Percentiles rank a stretch among this genome's conserved stretches.
phyloP scores from a whole-genome alignment of 1,140 invertebrate species.

The Drosophila pachea region DNA sequence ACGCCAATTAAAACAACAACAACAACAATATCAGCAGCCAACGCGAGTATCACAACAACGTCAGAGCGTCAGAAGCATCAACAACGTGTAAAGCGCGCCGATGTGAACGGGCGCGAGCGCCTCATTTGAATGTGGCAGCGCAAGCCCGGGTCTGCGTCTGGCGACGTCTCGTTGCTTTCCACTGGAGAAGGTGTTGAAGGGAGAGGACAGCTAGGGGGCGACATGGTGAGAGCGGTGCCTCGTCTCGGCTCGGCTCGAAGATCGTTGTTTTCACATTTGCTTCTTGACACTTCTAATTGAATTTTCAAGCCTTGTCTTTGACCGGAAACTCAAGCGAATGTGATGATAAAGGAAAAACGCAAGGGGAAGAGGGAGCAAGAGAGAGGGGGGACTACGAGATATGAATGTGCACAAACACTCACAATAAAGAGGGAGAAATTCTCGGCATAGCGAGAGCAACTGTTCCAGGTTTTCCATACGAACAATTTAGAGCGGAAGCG shows the following conservation, averaged over 20 bases:
- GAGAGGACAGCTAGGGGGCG: neutral
- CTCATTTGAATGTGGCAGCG: slow-evolving; percentile 53
- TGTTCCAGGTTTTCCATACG: too few species aligned
- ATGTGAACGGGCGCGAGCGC: slow-evolving; percentile 62
- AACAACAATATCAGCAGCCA: neutral
- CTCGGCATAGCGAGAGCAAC: too few species aligned
- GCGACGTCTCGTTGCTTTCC: neutral
- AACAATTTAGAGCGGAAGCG: neutral
- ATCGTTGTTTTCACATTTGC: slow-evolving; percentile 16
- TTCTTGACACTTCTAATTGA: slow-evolving; percentile 53
- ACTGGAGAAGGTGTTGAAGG: neutral
- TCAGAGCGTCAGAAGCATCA: neutral
- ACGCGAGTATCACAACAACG: slow-evolving; percentile 22
- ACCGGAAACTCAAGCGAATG: slow-evolving; percentile 11
- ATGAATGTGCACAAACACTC: too few species aligned
- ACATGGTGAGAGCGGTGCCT: slow-evolving; percentile 1
- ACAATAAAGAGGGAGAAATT: neutral
- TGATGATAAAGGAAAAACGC: neutral
- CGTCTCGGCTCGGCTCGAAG: neutral
- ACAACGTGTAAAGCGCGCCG: slow-evolving; percentile 23
- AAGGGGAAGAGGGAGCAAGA: slow-evolving; percentile 26
- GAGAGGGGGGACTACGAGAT: neutral
- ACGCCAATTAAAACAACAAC: slow-evolving; percentile 27
- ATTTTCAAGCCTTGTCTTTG: slow-evolving; percentile 57
- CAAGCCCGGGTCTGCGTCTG: slow-evolving; percentile 1